phyloP scores from a whole-genome alignment of 1,140 invertebrate species.

The Drosophila nasuta region DNA sequence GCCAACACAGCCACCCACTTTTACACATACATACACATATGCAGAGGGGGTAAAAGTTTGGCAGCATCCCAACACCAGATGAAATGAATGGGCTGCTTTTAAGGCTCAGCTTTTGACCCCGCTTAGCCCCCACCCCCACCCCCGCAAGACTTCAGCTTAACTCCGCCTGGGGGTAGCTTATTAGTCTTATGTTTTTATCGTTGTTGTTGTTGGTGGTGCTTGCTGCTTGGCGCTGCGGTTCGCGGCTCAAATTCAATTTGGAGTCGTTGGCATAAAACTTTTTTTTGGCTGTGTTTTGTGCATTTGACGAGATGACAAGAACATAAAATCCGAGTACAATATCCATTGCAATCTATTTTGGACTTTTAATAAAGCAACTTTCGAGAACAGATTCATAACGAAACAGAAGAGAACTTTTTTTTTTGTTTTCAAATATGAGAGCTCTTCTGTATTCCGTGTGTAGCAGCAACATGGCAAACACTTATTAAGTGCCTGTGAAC shows the following conservation, averaged over 20 bases:
- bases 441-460: not conserved
- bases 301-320: constrained; percentile 43
- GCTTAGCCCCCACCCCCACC: not conserved
- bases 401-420: too few species aligned
- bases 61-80: constrained; percentile 42
- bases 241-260: constrained; percentile 65
- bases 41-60: constrained; percentile 35
- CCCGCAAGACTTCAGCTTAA: constrained; percentile 31
- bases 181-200: constrained; percentile 45
- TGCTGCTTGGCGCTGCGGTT: constrained; percentile 31
- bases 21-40: not conserved
- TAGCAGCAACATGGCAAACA: constrained; percentile 25
- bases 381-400: constrained; percentile 25
- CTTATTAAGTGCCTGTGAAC: constrained; percentile 72
- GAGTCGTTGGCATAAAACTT: constrained; percentile 33
- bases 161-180: constrained; percentile 45
- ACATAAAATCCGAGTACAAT: constrained; percentile 12
- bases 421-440: constrained; percentile 39
- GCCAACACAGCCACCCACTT: constrained; percentile 21
- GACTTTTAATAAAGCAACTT: constrained; percentile 52
- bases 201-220: not conserved
- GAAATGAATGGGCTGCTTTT: constrained; percentile 24
- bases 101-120: not conserved
- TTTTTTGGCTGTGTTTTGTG: constrained; percentile 40
- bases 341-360: constrained; percentile 29